Base-by-base conservation (phyloP, 2,113 vertebrate species). In the Thamnaconus septentrionalis region DNA sequence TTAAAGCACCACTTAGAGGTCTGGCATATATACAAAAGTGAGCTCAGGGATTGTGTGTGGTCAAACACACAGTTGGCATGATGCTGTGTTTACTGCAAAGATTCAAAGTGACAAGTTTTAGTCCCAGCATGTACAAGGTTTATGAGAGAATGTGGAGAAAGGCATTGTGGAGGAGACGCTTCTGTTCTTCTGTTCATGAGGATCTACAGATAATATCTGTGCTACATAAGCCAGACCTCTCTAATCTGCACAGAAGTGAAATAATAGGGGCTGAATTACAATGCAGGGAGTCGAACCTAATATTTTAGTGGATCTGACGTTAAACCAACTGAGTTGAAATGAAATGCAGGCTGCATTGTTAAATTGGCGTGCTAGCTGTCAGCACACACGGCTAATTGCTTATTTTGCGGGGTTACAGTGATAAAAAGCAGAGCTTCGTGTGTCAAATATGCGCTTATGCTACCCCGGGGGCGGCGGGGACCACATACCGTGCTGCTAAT, bases 191-290 rank as follows among this genome's bases (percentile, higher is more conserved):
- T 61, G 42, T 78, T 70, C 7, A 10, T 57, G 57, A n/a, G 5
- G 72, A 76, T 68, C 71, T 83, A 71, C 56, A 50, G 62, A 69
- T 77, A 82, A 88, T 83, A 71, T 76, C 18, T 75, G 61, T 84
- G 56, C 73, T 61, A 60, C 70, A 65, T 4, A 41, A 52, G 58
- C 11, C 53, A 54, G 61, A 39, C 52, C 18, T 31, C 18, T 31
- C 18, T 31, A 31, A 31, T 31, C 59, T 58, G n/a, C 66, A 66
- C 75, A 66, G 63, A 70, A 61, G 40, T 69, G 31, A 44, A 31
- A 53, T 12, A 42, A 61, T 56, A 48, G 10, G 59, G 72, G 6
- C 62, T 55, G 63, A 73, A 70, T 39, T 9, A 52, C 48, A 62
- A 31, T 31, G 18, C 18, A 31, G 18, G 18, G 54, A 76, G 11